Evolutionary conservation across 2,888 invertebrate species (phyloP), one percentile per base, ranked within the genome.

Genomic region (Watsonalla binaria): DNA sequence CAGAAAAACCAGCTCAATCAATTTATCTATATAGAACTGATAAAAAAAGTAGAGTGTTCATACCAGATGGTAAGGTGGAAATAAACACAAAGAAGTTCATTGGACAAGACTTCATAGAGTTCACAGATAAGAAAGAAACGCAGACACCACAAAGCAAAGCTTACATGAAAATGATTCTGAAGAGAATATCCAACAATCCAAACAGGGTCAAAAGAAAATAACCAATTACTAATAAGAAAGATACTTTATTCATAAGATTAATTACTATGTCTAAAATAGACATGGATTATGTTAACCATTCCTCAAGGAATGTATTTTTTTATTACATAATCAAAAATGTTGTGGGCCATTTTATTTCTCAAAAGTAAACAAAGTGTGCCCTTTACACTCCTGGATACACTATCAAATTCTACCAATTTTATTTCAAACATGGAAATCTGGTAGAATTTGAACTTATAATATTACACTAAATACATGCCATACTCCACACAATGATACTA

Each of bases 251-350:
- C 78, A 76, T 71, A 78, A 76, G 72, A 74, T 70, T 62, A 54
- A 63, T 76, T 80, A 82, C 71, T 70, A 85, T 88, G 87, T 89
- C 87, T 82, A 85, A 86, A 54, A 88, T 82, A 82, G 84, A 88
- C 86, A 86, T 75, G 64, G 66, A 74, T 73, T 74, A 73, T 79
- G 63, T 75, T 78, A 76, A 63, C 70, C 81, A 87, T 84, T 84
- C 84, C 84, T 66, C 63, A 74, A 67, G 80, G 82, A 88, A 87
- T 84, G 78, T 77, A 61, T 60, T 48, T 51, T 59, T 46, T 56
- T 66, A 64, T 59, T 55, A 67, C 76, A 74, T 69, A 75, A 72
- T 74, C 67, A 71, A 73, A 76, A 74, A 72, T 75, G 74, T 66
- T 65, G 55, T 56, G 53, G 68, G 59, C 57, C 46, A 54, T 57